Conservation (phyloP, 2,888 invertebrate genomes). For the Stenodera caucasica region DNA sequence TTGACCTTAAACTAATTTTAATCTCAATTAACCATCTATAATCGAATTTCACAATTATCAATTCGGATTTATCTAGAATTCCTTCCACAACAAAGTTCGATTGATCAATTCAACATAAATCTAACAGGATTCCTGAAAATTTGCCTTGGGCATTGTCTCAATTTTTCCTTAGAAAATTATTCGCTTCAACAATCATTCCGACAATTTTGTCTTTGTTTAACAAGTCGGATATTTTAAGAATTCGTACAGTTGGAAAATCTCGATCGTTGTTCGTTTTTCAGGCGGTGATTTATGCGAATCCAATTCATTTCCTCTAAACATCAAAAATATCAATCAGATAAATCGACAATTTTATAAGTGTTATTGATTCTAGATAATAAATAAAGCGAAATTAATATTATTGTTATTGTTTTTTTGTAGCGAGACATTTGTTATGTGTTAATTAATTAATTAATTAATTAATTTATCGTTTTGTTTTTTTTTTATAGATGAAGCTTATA, state of each 20-base stretch:
- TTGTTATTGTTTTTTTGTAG: not conserved
- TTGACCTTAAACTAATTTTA: slow-evolving; percentile 5
- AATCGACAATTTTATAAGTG: not conserved
- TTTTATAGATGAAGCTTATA: slow-evolving; percentile 83
- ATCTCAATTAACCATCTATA: not conserved
- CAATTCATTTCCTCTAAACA: not conserved
- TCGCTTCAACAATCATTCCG: too few relatives aligned
- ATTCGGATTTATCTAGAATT: too few relatives aligned
- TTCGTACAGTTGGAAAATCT: too few relatives aligned
- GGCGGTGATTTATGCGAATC: not conserved
- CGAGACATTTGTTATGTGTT: not conserved
- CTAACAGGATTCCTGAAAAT: too few relatives aligned
- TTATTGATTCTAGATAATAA: not conserved
- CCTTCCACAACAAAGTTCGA: too few relatives aligned
- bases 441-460: not conserved
- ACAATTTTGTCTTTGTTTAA: too few relatives aligned
- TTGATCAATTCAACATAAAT: too few relatives aligned
- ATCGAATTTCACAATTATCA: too few relatives aligned
- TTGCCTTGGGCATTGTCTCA: too few relatives aligned
- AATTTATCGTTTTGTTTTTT: slow-evolving; percentile 12
- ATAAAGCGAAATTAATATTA: not conserved
- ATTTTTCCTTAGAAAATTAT: too few relatives aligned
- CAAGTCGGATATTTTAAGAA: too few relatives aligned
- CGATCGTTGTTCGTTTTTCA: too few relatives aligned
- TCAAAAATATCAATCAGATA: not conserved